These are phyloP conservation scores for Drosophila meridiana DNA, from an alignment of 2,888 invertebrate genomes.

Conservation along the genomic window DNA sequence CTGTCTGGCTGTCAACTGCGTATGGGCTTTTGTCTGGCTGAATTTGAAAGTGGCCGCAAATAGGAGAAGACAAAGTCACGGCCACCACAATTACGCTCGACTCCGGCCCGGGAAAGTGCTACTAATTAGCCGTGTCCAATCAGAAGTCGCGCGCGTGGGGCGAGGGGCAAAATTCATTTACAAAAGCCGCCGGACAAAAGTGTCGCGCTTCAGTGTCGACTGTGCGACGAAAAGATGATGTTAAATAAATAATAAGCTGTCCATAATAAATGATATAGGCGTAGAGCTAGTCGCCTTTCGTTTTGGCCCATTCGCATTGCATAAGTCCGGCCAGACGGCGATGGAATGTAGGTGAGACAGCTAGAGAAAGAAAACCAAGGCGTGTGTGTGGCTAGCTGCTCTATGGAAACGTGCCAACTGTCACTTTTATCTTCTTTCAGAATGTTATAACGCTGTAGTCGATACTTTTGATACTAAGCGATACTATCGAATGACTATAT, in stretches of 20 bases:
- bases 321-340: constrained; percentile 41
- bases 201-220: constrained; percentile 41
- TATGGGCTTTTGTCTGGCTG: constrained; percentile 6
- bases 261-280: constrained; percentile 35
- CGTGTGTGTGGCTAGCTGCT: background rate
- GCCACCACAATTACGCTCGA: constrained; percentile 53
- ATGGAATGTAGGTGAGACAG: constrained; percentile 31
- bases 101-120: constrained; percentile 52
- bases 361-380: background rate
- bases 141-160: constrained; percentile 7
- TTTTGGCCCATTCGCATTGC: constrained; percentile 38
- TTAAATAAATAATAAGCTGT: constrained; percentile 53
- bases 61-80: constrained; percentile 59
- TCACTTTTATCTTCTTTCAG: background rate
- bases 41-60: constrained; percentile 53
- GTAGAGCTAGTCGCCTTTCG: constrained; percentile 25
- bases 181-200: constrained; percentile 44
- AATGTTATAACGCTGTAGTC: background rate
- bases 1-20: constrained; percentile 14
- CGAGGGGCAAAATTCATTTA: constrained; percentile 7
- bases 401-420: too few relatives aligned
- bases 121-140: constrained; percentile 59
- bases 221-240: constrained; percentile 54
- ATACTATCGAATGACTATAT: background rate
- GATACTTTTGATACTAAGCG: background rate